Base-by-base conservation (phyloP, 2,113 vertebrate genomes). In the Ceyx margarethae region DNA sequence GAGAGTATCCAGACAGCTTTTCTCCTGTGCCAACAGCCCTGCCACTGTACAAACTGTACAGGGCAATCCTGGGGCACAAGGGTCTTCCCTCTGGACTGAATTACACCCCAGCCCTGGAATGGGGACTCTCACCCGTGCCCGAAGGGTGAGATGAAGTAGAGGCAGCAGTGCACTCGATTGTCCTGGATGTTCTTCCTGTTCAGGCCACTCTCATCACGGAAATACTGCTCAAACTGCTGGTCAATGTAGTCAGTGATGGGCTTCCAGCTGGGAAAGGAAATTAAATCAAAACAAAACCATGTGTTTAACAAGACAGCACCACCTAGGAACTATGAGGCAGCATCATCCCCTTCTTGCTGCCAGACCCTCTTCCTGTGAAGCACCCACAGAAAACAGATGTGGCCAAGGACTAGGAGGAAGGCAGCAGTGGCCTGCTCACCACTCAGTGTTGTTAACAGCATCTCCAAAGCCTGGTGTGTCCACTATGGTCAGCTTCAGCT, bases 201-300 rank as follows among this genome's bases (percentile, higher is more conserved):
- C 85, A 99, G 98, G 46, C 99, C 99, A 0, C 99, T 99, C 96
- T 99, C 99, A 8, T 99, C 99, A 15, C 99, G 98, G 97, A 99
- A 99, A 94, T 99, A 99, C 79, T 99, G 99, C 53, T 99, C 99
- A 86, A 99, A 99, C 97, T 99, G 99, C 97, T 99, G 99, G 96
- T 99, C 99, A 21, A 99, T 99, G 76, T 99, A 99, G 95, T 99
- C 99, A 0, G 99, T 99, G 96, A 99, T 98, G 15, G 99, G 98
- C 96, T 99, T 99, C 99, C 99, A 99, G 96, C 99, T 99, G 93
- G 25, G 66, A 84, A 78, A 3, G 8, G 43, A 13, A 95, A 79
- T 75, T 66, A 51, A 88, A 48, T 8, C 48, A 64, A 64, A 93
- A 90, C 15, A 72, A 82, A 71, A 43, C 15, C 62, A 51, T 5